These are phyloP conservation scores for Chelon labrosus DNA, from an alignment of 2,797 vertebrate genomes.

Conservation along the genomic window DNA sequence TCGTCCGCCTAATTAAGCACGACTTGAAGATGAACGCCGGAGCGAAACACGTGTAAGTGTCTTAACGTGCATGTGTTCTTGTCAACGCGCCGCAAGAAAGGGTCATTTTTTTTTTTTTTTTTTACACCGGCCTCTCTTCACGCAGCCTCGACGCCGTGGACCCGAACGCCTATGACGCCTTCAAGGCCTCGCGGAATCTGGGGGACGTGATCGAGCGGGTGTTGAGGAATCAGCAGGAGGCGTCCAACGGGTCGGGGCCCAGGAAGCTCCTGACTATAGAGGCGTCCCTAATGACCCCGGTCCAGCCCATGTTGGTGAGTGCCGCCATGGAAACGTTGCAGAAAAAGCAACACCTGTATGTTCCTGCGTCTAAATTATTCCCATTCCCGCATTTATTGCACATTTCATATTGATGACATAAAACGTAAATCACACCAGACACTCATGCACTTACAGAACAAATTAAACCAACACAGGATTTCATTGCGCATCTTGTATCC, in stretches of 20 bases:
- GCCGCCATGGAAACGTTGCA: too few species aligned
- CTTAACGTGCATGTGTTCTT: background rate
- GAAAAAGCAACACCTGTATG: background rate
- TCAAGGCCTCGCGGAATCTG: constrained; percentile 97
- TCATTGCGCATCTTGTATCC: constrained; percentile 2
- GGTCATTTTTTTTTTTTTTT: background rate
- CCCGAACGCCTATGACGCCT: constrained; percentile 97
- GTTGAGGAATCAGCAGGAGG: constrained; percentile 92
- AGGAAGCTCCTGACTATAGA: constrained; percentile 90
- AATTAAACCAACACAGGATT: too few species aligned
- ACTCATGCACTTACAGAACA: too few species aligned
- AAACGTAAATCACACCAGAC: background rate
- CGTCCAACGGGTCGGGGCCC: constrained; percentile 87
- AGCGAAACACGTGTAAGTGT: constrained; percentile 97
- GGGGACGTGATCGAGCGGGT: constrained; percentile 95
- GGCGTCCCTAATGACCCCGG: constrained; percentile 96
- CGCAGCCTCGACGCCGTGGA: constrained; percentile 94
- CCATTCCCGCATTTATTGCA: background rate
- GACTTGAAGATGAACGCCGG: constrained; percentile 98
- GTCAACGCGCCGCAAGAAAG: background rate
- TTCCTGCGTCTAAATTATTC: background rate
- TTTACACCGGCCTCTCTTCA: background rate
- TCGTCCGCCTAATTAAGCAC: constrained; percentile 95
- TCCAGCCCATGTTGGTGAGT: constrained; percentile 97
- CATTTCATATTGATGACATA: background rate